Evolutionary conservation across 2,797 vertebrate genomes (phyloP), one percentile per base, ranked within the genome.

Genomic region (Crocidura indochinensis): DNA sequence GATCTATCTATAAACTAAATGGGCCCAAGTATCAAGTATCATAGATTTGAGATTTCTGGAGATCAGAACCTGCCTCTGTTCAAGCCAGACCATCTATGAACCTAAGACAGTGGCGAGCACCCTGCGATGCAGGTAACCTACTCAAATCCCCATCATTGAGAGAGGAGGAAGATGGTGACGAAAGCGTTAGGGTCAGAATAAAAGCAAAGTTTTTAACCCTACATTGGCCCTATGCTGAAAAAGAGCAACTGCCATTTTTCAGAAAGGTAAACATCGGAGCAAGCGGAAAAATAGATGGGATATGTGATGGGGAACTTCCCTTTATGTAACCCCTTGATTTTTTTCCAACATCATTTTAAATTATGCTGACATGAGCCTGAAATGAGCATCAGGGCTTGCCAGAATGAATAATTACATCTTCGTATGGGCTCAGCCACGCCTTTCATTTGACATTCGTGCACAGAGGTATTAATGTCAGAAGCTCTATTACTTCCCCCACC

Each of bases 381-480:
- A 78, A 78, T 51, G 8, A 62, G 73, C 29, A 78, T 65, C 22
- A 10, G 15, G 9, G 22, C 10, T 87, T 38, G 56, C 8, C 31
- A 86, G n/a, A 82, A 53, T 38, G 72, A 80, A 74, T 20, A 44
- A 67, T 62, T 26, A 49, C 0, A 0, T 65, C 31, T 81, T 81
- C 53, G 29, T 24, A 62, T 2, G 65, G 64, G 49, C 60, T 68
- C 1, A 14, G 49, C 74, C 75, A 88, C 79, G 67, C 10, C 53
- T 93, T 60, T 87, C 69, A 78, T 75, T 64, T n/a, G 15, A 56
- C 15, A 14, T 65, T 47, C 29, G 78, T n/a, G 53, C 22, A 19
- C 64, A 15, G 17, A 46, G 65, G 15, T 29, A 49, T 29, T 67
- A 71, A 80, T 46, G 92, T 73, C 62, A 79, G 78, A 88, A 44